Evolutionary conservation across 2,113 vertebrate genomes (phyloP).

Genomic region (Stomatorhinus ivindoensis): DNA sequence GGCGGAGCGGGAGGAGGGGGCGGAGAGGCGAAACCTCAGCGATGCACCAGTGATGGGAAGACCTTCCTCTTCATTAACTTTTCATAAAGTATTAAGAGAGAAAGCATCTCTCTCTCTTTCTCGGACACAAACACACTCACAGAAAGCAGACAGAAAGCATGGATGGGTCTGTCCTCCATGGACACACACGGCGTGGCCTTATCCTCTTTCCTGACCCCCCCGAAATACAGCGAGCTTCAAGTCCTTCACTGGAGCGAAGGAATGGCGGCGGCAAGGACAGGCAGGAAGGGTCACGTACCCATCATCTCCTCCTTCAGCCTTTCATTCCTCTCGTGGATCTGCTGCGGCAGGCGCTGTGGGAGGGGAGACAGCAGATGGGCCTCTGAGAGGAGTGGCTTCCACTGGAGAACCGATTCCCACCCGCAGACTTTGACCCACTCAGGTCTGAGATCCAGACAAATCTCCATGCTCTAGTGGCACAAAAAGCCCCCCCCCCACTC

Average conservation of each 20-base stretch:
- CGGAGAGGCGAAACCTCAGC: background rate
- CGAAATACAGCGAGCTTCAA: background rate
- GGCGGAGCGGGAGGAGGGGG: no score
- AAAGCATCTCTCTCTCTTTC: background rate
- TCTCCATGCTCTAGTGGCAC: background rate
- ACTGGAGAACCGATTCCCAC: background rate
- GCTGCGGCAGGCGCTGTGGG: constrained; percentile 76
- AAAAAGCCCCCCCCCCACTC: background rate
- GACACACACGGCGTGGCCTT: background rate
- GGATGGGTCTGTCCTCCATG: background rate
- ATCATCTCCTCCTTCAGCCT: constrained; percentile 93
- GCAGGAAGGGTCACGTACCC: constrained; percentile 56
- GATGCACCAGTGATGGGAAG: background rate
- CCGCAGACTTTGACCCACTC: background rate
- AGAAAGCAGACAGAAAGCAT: background rate
- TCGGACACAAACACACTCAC: background rate
- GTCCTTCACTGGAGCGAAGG: background rate
- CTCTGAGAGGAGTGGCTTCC: background rate
- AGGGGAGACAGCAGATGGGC: constrained; percentile 11
- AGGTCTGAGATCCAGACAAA: background rate
- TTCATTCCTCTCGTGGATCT: constrained; percentile 93
- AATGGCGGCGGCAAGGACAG: background rate
- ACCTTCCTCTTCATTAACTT: background rate
- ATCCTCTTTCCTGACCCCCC: background rate
- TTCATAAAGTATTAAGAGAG: background rate